Evolutionary conservation across 2,888 invertebrate genomes (phyloP), one percentile per base, ranked within the genome.

Genomic region (Mesorhabditis belari): DNA sequence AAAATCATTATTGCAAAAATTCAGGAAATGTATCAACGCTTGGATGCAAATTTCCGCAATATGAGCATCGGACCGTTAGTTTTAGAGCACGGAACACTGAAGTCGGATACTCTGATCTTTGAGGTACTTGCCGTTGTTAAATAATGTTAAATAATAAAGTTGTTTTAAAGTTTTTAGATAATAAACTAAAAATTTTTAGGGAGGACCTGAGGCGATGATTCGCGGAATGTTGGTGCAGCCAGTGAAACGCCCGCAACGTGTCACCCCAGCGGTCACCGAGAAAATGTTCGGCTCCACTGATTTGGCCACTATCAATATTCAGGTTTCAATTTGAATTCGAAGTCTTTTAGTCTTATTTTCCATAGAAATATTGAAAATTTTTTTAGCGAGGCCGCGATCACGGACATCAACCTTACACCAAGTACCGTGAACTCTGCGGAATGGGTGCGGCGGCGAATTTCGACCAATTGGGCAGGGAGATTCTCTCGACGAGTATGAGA

Each of bases 271-370:
- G 80, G 85, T 96, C 19, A 96, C 95, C 0, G 95, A 96, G 82
- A 89, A 90, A 73, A 85, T 96, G 6, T 86, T 86, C 72, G 69
- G 84, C 83, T 49, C 82, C 81, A 76, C 70, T 53, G 95, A 96
- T 83, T 85, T 96, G 69, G 94, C 93, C 1, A 90, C 94, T 1
- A 90, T 95, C 82, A 96, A 95, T 76, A 89, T 95, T 64, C 95
- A 96, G 61, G 67, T 61, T 21, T 2, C 9, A 4, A 17, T 24
- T 25, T 6, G 24, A 9, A 23, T 25, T 23, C 12, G 44, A 35
- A 35, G 44, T 9, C n/a, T 35, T n/a, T 9, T n/a, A 17, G 12
- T n/a, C 44, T 17, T 17, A 9, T 35, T 35, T 35, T 35, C n/a
- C n/a, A n/a, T n/a, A 52, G 49, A 57, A 17, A 17, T n/a, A 89